These are phyloP conservation scores for Netelia fuscicornis DNA, from an alignment of 2,888 invertebrate species.

Conservation along the genomic window DNA sequence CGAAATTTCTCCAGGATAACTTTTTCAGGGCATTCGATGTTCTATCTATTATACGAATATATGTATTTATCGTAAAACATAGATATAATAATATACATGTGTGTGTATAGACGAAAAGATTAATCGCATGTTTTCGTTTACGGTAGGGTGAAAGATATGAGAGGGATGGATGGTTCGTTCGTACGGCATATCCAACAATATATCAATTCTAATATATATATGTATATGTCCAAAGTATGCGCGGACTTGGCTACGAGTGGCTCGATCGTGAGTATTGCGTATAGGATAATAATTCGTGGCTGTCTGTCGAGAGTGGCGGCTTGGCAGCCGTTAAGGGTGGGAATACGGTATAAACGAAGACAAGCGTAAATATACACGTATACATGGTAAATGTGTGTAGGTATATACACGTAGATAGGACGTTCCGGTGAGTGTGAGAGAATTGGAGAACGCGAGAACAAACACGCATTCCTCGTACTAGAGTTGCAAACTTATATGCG, in stretches of 20 bases:
- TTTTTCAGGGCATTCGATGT: not conserved
- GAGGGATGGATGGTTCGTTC: slow-evolving; percentile 28
- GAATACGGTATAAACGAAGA: slow-evolving; percentile 11
- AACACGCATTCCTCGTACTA: not conserved
- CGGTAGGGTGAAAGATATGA: slow-evolving; percentile 14
- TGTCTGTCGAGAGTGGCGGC: slow-evolving; percentile 40
- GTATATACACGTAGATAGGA: not conserved
- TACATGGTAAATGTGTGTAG: not conserved
- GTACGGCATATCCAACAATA: slow-evolving; percentile 10
- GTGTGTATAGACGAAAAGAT: slow-evolving; percentile 10
- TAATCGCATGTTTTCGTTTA: slow-evolving; percentile 22
- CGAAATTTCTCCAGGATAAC: not conserved
- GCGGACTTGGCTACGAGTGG: slow-evolving; percentile 34
- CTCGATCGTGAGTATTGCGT: slow-evolving; percentile 42
- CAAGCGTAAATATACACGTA: not conserved
- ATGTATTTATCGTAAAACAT: not conserved
- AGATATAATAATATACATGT: not conserved
- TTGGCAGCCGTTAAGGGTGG: slow-evolving; percentile 34
- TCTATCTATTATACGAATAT: not conserved
- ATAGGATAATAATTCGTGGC: slow-evolving; percentile 55
- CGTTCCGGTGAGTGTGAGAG: no score
- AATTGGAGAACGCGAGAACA: not conserved
- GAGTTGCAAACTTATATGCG: not conserved
- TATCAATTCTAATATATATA: not conserved
- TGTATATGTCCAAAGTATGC: not conserved